A percentile compares a stretch with the other conserved stretches of the same genome.
phyloP scores from a whole-genome alignment of 2,888 invertebrate genomes.

The Exephanes ischioxanthus region DNA sequence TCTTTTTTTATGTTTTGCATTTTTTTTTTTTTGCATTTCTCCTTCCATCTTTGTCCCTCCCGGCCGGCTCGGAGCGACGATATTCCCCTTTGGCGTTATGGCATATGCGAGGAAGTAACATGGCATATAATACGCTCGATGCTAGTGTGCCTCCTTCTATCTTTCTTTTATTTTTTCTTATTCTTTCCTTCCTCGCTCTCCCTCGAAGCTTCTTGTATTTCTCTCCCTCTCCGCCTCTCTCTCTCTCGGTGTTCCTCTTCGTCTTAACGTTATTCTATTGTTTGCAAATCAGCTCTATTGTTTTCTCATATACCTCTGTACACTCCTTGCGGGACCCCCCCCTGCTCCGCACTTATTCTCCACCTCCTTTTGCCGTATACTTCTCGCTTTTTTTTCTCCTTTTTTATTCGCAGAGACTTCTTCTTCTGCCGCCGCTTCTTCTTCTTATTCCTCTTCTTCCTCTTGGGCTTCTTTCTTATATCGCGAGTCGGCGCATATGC shows the following conservation, averaged over 20 bases:
- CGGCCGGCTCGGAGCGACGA: constrained; percentile 25
- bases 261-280: constrained; percentile 85
- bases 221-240: constrained; percentile 3
- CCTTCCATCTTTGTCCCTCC: constrained; percentile 14
- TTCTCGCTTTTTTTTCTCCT: constrained; percentile 57
- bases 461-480: constrained; percentile 37
- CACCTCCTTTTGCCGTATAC: constrained; percentile 55
- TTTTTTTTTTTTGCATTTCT: constrained; percentile 15
- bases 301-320: constrained; percentile 83
- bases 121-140: constrained; percentile 83
- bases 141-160: constrained; percentile 14
- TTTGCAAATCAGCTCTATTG: constrained; percentile 85
- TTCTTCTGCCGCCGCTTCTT: constrained; percentile 34
- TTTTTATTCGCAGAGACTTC: constrained; percentile 37
- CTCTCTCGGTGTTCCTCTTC: constrained; percentile 54
- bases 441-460: constrained; percentile 37
- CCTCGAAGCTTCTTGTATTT: not conserved
- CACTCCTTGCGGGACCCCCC: constrained; percentile 56
- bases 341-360: constrained; percentile 49
- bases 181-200: constrained; percentile 29
- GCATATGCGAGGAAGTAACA: constrained; percentile 81
- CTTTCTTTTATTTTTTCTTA: constrained; percentile 31
- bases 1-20: not conserved
- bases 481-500: constrained; percentile 38
- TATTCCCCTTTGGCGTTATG: constrained; percentile 80